Evolutionary conservation across 2,888 invertebrate species (phyloP).

Genomic region (Aspidiotus destructor): DNA sequence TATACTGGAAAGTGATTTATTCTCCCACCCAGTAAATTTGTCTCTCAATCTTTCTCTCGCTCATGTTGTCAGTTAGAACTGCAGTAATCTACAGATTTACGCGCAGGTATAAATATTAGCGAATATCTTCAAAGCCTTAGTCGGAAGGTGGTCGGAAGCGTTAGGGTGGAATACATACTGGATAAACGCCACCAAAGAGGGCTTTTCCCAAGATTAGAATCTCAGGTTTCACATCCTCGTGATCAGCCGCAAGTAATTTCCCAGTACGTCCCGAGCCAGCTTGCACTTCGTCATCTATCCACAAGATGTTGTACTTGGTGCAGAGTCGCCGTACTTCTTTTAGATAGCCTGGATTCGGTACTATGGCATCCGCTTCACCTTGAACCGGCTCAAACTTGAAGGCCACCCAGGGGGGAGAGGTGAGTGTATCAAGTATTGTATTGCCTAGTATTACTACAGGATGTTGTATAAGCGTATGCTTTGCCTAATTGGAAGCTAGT

Average conservation of each 20-base stretch:
- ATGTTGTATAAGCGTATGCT: no score
- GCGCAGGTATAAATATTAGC: no score
- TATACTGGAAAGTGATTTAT: no score
- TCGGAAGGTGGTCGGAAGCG: background rate
- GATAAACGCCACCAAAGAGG: slow-evolving; percentile 81
- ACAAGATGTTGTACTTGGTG: slow-evolving; percentile 78
- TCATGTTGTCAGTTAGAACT: slow-evolving; percentile 66
- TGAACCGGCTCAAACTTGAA: slow-evolving; percentile 98
- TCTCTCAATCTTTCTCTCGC: no score
- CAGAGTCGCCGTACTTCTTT: slow-evolving; percentile 74
- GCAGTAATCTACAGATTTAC: slow-evolving; percentile 38
- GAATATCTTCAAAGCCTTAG: no score
- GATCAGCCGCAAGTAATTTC: slow-evolving; percentile 70
- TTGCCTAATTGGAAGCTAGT: no score
- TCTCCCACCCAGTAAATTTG: no score
- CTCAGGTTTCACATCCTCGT: slow-evolving; percentile 81
- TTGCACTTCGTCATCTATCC: slow-evolving; percentile 93
- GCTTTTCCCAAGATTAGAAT: slow-evolving; percentile 87
- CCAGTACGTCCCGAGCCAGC: slow-evolving; percentile 89
- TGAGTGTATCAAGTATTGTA: no score
- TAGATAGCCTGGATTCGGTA: slow-evolving; percentile 78
- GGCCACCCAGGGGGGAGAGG: no score
- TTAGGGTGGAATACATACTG: slow-evolving; percentile 47
- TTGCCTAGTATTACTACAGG: no score
- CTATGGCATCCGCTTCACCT: slow-evolving; percentile 89